These are phyloP conservation scores for Girardinus metallicus DNA, from an alignment of 2,797 vertebrate species.

Conservation along the genomic window DNA sequence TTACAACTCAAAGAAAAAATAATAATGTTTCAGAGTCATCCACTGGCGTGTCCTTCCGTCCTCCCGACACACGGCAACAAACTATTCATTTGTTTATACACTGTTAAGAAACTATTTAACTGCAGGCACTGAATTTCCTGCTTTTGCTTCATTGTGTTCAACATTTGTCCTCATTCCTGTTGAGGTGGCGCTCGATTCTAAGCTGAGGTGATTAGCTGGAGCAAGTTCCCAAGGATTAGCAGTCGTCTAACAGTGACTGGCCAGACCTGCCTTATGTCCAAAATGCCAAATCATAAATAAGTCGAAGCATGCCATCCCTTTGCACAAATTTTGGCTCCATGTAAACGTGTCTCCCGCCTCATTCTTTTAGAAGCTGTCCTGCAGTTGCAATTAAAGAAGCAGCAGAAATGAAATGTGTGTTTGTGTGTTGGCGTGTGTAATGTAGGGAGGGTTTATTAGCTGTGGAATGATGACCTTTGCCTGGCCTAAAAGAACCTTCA, in stretches of 20 bases:
- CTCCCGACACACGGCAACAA: slow-evolving; percentile 63
- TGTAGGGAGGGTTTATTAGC: slow-evolving; percentile 64
- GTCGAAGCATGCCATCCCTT: slow-evolving; percentile 72
- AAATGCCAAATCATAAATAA: slow-evolving; percentile 74
- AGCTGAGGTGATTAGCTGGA: slow-evolving; percentile 65
- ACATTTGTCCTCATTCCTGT: slow-evolving; percentile 57
- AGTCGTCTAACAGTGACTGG: slow-evolving; percentile 68
- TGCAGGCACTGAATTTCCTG: slow-evolving; percentile 61
- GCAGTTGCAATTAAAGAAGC: slow-evolving; percentile 45
- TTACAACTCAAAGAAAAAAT: slow-evolving; percentile 63
- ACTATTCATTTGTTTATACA: slow-evolving; percentile 67
- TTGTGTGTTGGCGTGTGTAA: slow-evolving; percentile 3
- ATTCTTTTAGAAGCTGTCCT: slow-evolving; percentile 20
- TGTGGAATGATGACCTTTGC: slow-evolving; percentile 75
- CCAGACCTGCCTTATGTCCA: slow-evolving; percentile 55
- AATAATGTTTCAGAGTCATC: slow-evolving; percentile 67
- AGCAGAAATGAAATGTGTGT: slow-evolving; percentile 30
- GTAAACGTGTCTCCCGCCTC: slow-evolving; percentile 45
- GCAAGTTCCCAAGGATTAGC: slow-evolving; percentile 73
- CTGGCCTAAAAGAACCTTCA: slow-evolving; percentile 61
- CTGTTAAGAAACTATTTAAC: slow-evolving; percentile 43
- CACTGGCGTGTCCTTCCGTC: slow-evolving; percentile 65
- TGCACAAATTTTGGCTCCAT: slow-evolving; percentile 51
- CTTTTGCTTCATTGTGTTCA: slow-evolving; percentile 65
- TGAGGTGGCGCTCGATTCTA: slow-evolving; percentile 40